Percentiles rank a stretch among this genome's conserved stretches.
These are phyloP conservation scores for Triops longicaudatus DNA, from an alignment of 1,140 invertebrate genomes.

Conservation along the genomic window DNA sequence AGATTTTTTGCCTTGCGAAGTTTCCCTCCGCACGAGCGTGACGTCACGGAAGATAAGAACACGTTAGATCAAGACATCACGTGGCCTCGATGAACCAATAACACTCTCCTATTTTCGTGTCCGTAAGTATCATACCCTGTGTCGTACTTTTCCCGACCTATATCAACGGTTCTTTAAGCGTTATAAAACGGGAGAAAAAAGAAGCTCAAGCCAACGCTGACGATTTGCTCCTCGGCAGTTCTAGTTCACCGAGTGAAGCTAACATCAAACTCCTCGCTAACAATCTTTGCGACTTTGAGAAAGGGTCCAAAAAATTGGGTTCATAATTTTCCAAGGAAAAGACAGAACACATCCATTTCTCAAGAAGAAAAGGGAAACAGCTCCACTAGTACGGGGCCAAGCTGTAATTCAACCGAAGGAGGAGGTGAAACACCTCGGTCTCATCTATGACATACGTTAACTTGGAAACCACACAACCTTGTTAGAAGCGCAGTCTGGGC, in stretches of 20 bases:
- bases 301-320: background rate
- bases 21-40: too few species aligned
- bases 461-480: background rate
- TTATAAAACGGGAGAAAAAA: conserved; percentile 14
- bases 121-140: too few species aligned
- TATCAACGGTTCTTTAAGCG: background rate
- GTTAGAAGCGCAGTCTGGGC: background rate
- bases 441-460: conserved; percentile 17
- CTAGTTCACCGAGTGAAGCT: background rate
- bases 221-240: background rate
- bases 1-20: too few species aligned
- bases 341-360: conserved; percentile 17
- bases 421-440: background rate
- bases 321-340: conserved; percentile 11
- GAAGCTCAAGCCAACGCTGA: background rate
- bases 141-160: conserved; percentile 16
- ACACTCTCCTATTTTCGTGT: too few species aligned
- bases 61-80: too few species aligned
- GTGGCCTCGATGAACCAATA: too few species aligned
- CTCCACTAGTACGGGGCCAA: background rate
- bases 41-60: too few species aligned
- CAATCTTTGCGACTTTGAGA: background rate
- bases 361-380: background rate
- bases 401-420: background rate
- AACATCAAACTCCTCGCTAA: conserved; percentile 17